Evolutionary conservation across 2,888 invertebrate species (phyloP).

Genomic region (Melipona beecheii): DNA sequence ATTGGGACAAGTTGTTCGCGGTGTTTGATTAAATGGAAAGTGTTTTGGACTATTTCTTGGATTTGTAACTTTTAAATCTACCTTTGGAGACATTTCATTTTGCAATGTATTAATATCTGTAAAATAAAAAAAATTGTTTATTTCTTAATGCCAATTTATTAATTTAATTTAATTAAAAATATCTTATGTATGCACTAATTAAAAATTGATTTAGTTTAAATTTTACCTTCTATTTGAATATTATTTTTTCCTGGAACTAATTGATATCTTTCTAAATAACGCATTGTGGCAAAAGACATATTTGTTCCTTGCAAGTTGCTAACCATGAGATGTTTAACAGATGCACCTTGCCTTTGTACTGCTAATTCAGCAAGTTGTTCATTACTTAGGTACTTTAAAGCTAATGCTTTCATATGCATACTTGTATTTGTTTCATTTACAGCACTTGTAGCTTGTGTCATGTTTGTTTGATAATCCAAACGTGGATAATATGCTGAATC

Average conservation of each 20-base stretch:
- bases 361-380: slow-evolving; percentile 83
- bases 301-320: slow-evolving; percentile 84
- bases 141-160: background rate
- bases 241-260: slow-evolving; percentile 84
- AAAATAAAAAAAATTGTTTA: background rate
- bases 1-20: slow-evolving; percentile 81
- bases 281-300: slow-evolving; percentile 89
- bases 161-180: slow-evolving; percentile 1
- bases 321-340: slow-evolving; percentile 77
- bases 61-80: slow-evolving; percentile 41
- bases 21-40: slow-evolving; percentile 67
- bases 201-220: slow-evolving; percentile 8
- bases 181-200: background rate
- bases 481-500: slow-evolving; percentile 80
- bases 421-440: slow-evolving; percentile 84
- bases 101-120: slow-evolving; percentile 41
- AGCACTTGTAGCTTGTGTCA: slow-evolving; percentile 72
- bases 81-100: slow-evolving; percentile 38
- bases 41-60: slow-evolving; percentile 52
- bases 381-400: slow-evolving; percentile 86
- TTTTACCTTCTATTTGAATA: slow-evolving; percentile 72
- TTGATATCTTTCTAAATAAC: slow-evolving; percentile 89
- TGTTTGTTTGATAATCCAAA: slow-evolving; percentile 75
- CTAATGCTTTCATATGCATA: slow-evolving; percentile 86
- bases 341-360: slow-evolving; percentile 74